Percentiles rank a stretch among this genome's conserved stretches.
These are phyloP conservation scores for Ectemnius cavifrons DNA, from an alignment of 2,888 invertebrate species.

Conservation along the genomic window DNA sequence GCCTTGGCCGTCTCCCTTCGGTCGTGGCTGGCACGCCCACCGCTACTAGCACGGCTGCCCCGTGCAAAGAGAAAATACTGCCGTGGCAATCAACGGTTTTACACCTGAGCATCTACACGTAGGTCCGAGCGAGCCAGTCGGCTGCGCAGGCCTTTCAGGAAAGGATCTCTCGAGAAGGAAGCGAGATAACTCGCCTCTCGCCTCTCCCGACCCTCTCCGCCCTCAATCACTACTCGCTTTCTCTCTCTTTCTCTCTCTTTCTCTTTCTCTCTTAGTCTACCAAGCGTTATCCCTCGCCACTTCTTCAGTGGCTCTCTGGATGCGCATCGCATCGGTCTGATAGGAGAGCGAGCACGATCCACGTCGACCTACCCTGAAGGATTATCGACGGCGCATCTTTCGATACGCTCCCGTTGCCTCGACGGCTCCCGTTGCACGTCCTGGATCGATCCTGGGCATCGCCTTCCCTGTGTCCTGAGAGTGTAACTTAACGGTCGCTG, in stretches of 20 bases:
- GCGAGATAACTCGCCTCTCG: constrained; percentile 41
- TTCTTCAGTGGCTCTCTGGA: constrained; percentile 1
- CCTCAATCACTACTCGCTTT: background rate
- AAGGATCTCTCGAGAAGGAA: constrained; percentile 40
- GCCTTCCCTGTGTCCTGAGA: constrained; percentile 29
- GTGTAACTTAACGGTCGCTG: constrained; percentile 46
- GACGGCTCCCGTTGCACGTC: constrained; percentile 61
- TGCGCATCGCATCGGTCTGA: constrained; percentile 45
- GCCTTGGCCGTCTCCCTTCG: constrained; percentile 75
- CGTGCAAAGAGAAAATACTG: constrained; percentile 71
- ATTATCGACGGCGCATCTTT: constrained; percentile 66
- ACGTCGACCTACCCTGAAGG: constrained; percentile 61
- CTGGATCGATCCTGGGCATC: constrained; percentile 53
- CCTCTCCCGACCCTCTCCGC: constrained; percentile 28
- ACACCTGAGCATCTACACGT: constrained; percentile 72
- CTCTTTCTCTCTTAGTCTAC: constrained; percentile 28
- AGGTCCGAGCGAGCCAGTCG: constrained; percentile 51
- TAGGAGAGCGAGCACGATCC: constrained; percentile 56
- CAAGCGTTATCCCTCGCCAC: constrained; percentile 34
- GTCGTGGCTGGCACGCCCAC: constrained; percentile 76
- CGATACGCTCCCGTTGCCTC: constrained; percentile 65
- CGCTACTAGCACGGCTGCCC: constrained; percentile 69
- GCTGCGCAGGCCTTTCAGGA: constrained; percentile 50
- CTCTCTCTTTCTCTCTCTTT: constrained; percentile 30
- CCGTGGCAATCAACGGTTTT: constrained; percentile 76